These are phyloP conservation scores for Lysandra bellargus DNA, from an alignment of 2,888 invertebrate genomes.

Conservation along the genomic window DNA sequence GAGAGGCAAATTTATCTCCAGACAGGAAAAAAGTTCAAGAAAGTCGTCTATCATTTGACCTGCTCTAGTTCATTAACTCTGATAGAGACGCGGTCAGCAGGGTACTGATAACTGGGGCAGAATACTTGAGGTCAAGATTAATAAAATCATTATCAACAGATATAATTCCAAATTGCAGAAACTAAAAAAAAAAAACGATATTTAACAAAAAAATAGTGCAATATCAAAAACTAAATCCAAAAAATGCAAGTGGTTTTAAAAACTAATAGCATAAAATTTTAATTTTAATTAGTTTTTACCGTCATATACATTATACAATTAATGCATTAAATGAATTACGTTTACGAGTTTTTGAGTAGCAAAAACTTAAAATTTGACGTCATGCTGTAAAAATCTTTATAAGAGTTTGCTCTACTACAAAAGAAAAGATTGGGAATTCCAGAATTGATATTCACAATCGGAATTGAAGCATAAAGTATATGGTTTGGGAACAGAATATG, in stretches of 20 bases:
- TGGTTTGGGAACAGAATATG: conserved; percentile 31
- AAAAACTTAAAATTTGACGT: too few relatives aligned
- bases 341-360: background rate
- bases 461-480: conserved; percentile 35
- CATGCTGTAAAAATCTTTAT: background rate
- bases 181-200: background rate
- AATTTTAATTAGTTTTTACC: background rate
- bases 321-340: background rate
- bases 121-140: conserved; percentile 74
- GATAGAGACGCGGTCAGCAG: conserved; percentile 68
- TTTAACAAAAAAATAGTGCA: background rate
- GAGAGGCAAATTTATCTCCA: conserved; percentile 49
- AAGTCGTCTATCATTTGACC: conserved; percentile 72
- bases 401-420: background rate
- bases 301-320: background rate
- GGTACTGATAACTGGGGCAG: conserved; percentile 69
- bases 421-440: background rate
- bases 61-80: conserved; percentile 53
- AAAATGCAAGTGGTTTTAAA: too few relatives aligned
- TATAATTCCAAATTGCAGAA: background rate
- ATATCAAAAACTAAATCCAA: too few relatives aligned
- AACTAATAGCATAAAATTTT: too few relatives aligned
- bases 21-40: conserved; percentile 67
- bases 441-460: background rate
- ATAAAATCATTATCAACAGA: conserved; percentile 36